Conservation (phyloP, 2,888 invertebrate species). For the Drepana falcataria region DNA sequence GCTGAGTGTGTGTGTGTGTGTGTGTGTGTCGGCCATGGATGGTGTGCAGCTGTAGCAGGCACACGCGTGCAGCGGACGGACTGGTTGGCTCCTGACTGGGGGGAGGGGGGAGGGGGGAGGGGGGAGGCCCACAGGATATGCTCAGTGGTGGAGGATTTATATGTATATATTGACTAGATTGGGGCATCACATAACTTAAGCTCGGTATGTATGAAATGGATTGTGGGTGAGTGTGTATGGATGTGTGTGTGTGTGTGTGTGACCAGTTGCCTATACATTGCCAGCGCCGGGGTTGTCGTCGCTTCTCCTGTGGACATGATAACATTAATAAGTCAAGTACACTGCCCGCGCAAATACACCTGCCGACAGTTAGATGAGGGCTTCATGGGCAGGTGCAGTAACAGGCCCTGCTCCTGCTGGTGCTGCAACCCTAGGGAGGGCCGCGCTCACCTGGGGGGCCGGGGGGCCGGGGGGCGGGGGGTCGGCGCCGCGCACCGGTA, state of each 20-base stretch:
- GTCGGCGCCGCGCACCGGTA: slow-evolving; percentile 31
- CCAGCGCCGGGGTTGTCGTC: not conserved
- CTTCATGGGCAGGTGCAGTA: too few relatives aligned
- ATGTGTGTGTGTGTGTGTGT: not conserved
- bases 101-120: too few relatives aligned
- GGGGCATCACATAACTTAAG: not conserved
- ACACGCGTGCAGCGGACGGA: too few relatives aligned
- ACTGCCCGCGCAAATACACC: not conserved
- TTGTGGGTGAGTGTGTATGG: not conserved
- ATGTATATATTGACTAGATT: not conserved
- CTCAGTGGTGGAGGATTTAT: too few relatives aligned
- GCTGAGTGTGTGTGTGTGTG: too few relatives aligned
- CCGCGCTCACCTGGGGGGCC: too few relatives aligned
- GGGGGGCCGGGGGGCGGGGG: not conserved
- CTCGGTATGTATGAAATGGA: not conserved
- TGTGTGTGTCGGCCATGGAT: too few relatives aligned
- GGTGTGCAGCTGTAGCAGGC: too few relatives aligned
- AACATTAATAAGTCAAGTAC: not conserved
- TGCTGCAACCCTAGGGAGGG: too few relatives aligned
- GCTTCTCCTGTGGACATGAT: not conserved
- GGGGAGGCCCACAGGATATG: too few relatives aligned
- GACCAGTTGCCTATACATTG: not conserved
- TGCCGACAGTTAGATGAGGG: not conserved
- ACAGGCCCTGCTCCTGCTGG: too few relatives aligned
- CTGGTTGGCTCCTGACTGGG: too few relatives aligned